These are phyloP conservation scores for Megastigmus dorsalis DNA, from an alignment of 2,888 invertebrate genomes.

Conservation along the genomic window DNA sequence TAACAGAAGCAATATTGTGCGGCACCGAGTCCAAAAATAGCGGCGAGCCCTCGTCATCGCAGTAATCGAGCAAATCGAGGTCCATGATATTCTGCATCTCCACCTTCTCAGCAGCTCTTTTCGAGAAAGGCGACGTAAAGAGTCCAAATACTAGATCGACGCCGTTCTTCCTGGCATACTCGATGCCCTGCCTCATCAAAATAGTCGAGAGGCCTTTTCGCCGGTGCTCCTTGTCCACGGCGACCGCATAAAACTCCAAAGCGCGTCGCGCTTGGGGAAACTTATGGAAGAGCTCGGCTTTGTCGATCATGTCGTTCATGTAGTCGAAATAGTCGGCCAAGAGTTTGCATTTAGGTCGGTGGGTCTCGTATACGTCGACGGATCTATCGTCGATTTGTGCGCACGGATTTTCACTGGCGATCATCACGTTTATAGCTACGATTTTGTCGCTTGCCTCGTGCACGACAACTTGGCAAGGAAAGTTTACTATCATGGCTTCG, in stretches of 20 bases:
- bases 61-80: slow-evolving; percentile 54
- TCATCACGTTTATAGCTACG: slow-evolving; percentile 57
- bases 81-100: slow-evolving; percentile 54
- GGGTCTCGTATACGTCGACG: slow-evolving; percentile 41
- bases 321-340: slow-evolving; percentile 58
- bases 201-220: slow-evolving; percentile 55
- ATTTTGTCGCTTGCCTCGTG: slow-evolving; percentile 48
- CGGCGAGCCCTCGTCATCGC: slow-evolving; percentile 17
- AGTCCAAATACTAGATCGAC: slow-evolving; percentile 58
- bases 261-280: slow-evolving; percentile 53
- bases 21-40: slow-evolving; percentile 50
- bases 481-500: slow-evolving; percentile 48
- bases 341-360: slow-evolving; percentile 45
- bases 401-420: slow-evolving; percentile 55
- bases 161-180: slow-evolving; percentile 41
- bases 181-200: slow-evolving; percentile 54
- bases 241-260: slow-evolving; percentile 61
- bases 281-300: slow-evolving; percentile 46
- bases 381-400: neutral
- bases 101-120: slow-evolving; percentile 53
- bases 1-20: slow-evolving; percentile 56
- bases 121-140: slow-evolving; percentile 59
- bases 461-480: slow-evolving; percentile 57
- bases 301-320: slow-evolving; percentile 56
- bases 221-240: slow-evolving; percentile 58